Base-by-base conservation (phyloP, 92 coral and sea anemone species). In the Metridium senile region DNA sequence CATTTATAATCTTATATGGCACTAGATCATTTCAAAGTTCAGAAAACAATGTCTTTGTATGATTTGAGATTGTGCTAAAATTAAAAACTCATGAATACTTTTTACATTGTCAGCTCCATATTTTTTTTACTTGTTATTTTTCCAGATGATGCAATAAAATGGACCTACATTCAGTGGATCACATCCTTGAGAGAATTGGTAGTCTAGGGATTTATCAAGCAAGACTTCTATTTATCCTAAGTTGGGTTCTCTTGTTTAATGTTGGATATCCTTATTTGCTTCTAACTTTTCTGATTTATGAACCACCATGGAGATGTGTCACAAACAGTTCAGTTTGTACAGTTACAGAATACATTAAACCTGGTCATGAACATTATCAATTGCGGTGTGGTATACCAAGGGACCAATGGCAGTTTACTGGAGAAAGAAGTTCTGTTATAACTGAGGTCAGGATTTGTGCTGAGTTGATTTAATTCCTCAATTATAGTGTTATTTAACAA, bases 271-370 rank as follows among this genome's bases (percentile, higher is more conserved):
- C 94, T 9, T 86, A 82, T 4, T 68, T 93, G 84, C 72, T 93
- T 10, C 80, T 89, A 19, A 91, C 95, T 6, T 87, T 93, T 59
- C 74, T 87, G 57, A 88, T 87, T 7, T 82, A 89, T 30, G 98
- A 90, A 32, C 98, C 98, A 1, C 86, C 83, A 8, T 93, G 98
- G 98, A 66, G 73, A 72, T 93, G 98, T 76, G 89, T 62, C 13
- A 30, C 75, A 33, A 87, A 90, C 46, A 87, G 93, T 68, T 72
- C 89, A 1, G 76, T 56, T 17, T 93, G 98, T 75, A 71, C 75
- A 31, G 74, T 80, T 46, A 77, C 87, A 58, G 75, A 70, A 19
- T 58, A 66, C 17, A 70, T 87, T 20, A n/a, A 58, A 9, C 78
- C 86, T 1, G 89, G 87, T 0, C 81, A 91, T 80, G 78, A 72